Evolutionary conservation across 1,140 invertebrate genomes (phyloP).

Genomic region (Hycleus cichorii): DNA sequence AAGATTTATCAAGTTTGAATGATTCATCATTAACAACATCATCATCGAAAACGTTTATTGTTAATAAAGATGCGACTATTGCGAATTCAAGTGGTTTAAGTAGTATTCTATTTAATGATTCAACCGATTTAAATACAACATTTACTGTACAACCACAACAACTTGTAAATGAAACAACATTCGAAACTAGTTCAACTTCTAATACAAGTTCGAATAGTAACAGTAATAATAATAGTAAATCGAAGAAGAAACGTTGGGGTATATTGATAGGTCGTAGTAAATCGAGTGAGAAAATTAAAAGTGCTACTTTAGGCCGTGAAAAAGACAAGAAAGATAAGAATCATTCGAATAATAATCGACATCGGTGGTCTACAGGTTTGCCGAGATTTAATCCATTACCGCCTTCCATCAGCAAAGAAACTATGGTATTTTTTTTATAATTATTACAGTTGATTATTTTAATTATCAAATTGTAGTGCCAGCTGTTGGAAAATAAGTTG

Average conservation of each 20-base stretch:
- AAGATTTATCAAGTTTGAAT: slow-evolving; percentile 18
- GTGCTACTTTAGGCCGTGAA: slow-evolving; percentile 55
- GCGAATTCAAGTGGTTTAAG: slow-evolving; percentile 5
- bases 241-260: slow-evolving; percentile 55
- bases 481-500: slow-evolving; percentile 72
- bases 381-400: slow-evolving; percentile 59
- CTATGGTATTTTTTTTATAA: slow-evolving; percentile 49
- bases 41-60: slow-evolving; percentile 24
- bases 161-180: slow-evolving; percentile 21
- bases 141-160: slow-evolving; percentile 14
- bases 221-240: slow-evolving; percentile 41
- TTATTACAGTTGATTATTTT: neutral
- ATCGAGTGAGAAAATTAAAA: slow-evolving; percentile 48
- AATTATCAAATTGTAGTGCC: slow-evolving; percentile 52
- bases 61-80: slow-evolving; percentile 17
- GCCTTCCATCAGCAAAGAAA: slow-evolving; percentile 65
- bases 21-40: slow-evolving; percentile 22
- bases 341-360: slow-evolving; percentile 42
- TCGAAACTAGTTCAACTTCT: slow-evolving; percentile 29
- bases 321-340: slow-evolving; percentile 45
- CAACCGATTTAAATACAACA: neutral
- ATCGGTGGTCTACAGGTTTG: slow-evolving; percentile 59
- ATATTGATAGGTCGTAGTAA: slow-evolving; percentile 51
- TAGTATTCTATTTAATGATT: slow-evolving; percentile 17
- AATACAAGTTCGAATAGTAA: slow-evolving; percentile 14